These are phyloP conservation scores for Microplitis mediator DNA, from an alignment of 1,140 invertebrate genomes.

Conservation along the genomic window DNA sequence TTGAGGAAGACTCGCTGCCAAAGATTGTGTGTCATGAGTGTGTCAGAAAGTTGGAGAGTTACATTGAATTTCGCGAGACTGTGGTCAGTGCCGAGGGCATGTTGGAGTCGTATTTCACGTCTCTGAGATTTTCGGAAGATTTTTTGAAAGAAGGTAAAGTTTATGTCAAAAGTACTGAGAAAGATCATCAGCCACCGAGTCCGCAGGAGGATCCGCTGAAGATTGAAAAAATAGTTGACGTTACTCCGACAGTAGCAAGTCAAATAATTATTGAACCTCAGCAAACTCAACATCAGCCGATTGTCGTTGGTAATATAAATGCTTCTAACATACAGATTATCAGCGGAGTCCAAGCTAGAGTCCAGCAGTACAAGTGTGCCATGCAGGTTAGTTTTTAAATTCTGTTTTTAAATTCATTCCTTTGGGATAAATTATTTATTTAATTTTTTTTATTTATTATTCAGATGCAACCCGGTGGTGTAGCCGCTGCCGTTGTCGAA, in stretches of 20 bases:
- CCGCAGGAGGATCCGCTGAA: slow-evolving; percentile 47
- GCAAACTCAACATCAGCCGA: slow-evolving; percentile 52
- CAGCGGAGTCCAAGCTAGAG: slow-evolving; percentile 58
- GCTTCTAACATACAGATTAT: slow-evolving; percentile 64
- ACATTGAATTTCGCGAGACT: slow-evolving; percentile 68
- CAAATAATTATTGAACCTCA: slow-evolving; percentile 42
- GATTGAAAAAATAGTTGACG: slow-evolving; percentile 42
- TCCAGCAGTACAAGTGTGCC: slow-evolving; percentile 64
- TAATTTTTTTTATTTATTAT: not conserved
- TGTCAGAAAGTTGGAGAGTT: slow-evolving; percentile 68
- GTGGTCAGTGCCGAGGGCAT: slow-evolving; percentile 72
- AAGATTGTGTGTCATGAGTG: slow-evolving; percentile 74
- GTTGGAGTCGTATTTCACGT: slow-evolving; percentile 71
- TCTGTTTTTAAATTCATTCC: not conserved
- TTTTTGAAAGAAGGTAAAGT: slow-evolving; percentile 70
- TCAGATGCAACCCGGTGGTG: slow-evolving; percentile 58
- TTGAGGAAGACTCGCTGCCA: slow-evolving; percentile 72
- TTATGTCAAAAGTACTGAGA: slow-evolving; percentile 56
- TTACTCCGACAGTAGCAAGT: slow-evolving; percentile 20
- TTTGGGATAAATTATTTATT: too few species aligned
- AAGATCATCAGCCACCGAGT: slow-evolving; percentile 43
- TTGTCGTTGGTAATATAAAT: slow-evolving; percentile 64
- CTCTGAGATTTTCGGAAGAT: slow-evolving; percentile 67
- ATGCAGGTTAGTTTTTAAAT: slow-evolving; percentile 58
- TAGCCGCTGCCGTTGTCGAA: slow-evolving; percentile 55